phyloP scores from a whole-genome alignment of 2,113 vertebrate species.

The Balaeniceps rex region DNA sequence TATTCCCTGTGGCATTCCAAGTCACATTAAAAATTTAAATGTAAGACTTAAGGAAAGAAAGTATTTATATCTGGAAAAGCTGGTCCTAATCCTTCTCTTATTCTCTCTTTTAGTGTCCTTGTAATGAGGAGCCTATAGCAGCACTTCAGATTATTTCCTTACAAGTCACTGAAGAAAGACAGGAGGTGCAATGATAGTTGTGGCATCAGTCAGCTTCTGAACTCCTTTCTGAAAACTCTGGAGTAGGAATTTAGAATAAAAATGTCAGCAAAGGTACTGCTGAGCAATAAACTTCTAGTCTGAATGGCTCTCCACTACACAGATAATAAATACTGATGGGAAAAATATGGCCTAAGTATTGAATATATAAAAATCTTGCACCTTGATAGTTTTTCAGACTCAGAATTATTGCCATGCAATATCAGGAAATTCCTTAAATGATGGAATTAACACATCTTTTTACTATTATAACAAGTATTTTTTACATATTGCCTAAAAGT shows the following conservation, averaged over 20 bases:
- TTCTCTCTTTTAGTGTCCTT: not conserved
- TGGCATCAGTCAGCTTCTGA: not conserved
- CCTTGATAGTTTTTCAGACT: not conserved
- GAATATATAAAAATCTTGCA: not conserved
- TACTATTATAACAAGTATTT: not conserved
- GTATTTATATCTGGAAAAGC: not conserved
- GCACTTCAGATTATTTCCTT: not conserved
- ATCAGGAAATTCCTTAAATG: not conserved
- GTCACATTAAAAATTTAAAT: not conserved
- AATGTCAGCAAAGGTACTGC: not conserved
- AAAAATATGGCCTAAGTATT: not conserved
- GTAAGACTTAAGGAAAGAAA: not conserved
- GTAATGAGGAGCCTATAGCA: not conserved
- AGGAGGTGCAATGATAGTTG: not conserved
- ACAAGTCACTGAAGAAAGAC: not conserved
- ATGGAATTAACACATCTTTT: not conserved
- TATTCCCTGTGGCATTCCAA: not conserved
- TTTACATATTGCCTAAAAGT: not conserved
- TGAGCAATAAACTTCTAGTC: not conserved
- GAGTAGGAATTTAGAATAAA: not conserved
- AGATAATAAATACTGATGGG: not conserved
- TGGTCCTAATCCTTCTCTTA: not conserved
- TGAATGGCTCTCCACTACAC: not conserved
- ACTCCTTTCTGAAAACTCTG: not conserved
- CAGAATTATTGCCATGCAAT: not conserved